Percentiles rank a stretch among this genome's conserved stretches.
Evolutionary conservation across 2,888 invertebrate genomes (phyloP).

Genomic region (Physocephala rufipes): DNA sequence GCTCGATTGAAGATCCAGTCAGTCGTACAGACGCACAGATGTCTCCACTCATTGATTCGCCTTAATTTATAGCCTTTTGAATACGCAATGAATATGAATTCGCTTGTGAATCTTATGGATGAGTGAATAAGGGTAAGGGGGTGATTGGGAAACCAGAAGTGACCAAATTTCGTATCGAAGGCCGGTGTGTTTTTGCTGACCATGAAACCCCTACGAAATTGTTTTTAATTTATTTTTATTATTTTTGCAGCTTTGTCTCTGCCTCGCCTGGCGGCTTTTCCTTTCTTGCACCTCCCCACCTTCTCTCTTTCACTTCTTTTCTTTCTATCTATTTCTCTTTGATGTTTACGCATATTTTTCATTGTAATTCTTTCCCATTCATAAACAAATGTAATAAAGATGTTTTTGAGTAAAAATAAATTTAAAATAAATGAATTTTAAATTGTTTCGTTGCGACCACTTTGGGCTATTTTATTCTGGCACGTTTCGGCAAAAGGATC

Average conservation of each 20-base stretch:
- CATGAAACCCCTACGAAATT: not conserved
- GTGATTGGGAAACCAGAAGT: not conserved
- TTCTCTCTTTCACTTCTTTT: too few relatives aligned
- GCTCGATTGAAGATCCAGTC: too few relatives aligned
- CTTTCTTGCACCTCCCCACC: too few relatives aligned
- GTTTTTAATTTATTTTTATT: not conserved
- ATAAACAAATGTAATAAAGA: too few relatives aligned
- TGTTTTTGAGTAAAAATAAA: too few relatives aligned
- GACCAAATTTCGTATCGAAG: not conserved
- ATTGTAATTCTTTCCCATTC: too few relatives aligned
- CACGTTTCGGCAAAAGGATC: slow-evolving; percentile 23
- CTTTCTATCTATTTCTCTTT: too few relatives aligned
- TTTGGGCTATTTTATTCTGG: not conserved
- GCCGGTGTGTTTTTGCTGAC: not conserved
- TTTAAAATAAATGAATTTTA: too few relatives aligned
- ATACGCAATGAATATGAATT: slow-evolving; percentile 40
- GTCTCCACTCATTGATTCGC: slow-evolving; percentile 26
- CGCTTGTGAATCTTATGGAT: slow-evolving; percentile 31
- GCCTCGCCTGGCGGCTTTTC: not conserved
- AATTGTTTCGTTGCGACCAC: too few relatives aligned
- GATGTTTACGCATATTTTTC: too few relatives aligned
- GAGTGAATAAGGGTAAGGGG: not conserved
- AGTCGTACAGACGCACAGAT: too few relatives aligned
- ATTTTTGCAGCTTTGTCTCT: not conserved
- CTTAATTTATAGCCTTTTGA: slow-evolving; percentile 40